Evolutionary conservation across 2,797 vertebrate genomes (phyloP), one percentile per base, ranked within the genome.

Genomic region (Lophius americanus): DNA sequence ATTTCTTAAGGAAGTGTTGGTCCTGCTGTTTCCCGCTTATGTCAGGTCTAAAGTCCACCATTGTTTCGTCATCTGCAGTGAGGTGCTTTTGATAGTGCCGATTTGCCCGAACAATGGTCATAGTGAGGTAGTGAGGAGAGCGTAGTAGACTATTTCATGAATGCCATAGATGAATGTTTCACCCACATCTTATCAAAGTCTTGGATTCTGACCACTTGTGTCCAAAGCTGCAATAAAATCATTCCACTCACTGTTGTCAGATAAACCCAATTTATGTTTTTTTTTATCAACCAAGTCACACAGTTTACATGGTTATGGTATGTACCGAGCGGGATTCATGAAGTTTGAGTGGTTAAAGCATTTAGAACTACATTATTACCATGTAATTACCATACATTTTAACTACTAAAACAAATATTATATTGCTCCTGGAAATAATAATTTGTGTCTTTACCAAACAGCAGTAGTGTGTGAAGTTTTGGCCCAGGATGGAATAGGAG

Each of bases 401-500:
- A 57, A 49, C 58, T 56, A 70, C 50, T 68, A 74, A 74, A 72
- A 68, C 23, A 23, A 81, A 69, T 61, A 68, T 65, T 54, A 23
- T 53, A 75, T 81, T 76, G 39, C 79, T 79, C 41, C 48, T 73
- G 47, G 57, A 70, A 70, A 73, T 56, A 42, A 62, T 43, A 36
- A 44, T 33, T 35, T 23, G 9, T 4, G 51, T 50, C 38, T 64
- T 60, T 72, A 36, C 43, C 51, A 43, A 57, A 42, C 61, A 66
- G 59, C 52, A 46, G 38, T 50, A 35, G 41, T 56, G 64, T 85
- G 77, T 72, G 68, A 86, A 79, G 71, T 72, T 75, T 81, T 84
- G 81, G 85, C 66, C 49, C 70, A 33, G 60, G 70, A 77, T 82
- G 73, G 67, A 72, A 66, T 54, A 70, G 60, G 68, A 88, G 69